Base-by-base conservation (phyloP, 2,797 vertebrate species). In the Malurus splendens region DNA sequence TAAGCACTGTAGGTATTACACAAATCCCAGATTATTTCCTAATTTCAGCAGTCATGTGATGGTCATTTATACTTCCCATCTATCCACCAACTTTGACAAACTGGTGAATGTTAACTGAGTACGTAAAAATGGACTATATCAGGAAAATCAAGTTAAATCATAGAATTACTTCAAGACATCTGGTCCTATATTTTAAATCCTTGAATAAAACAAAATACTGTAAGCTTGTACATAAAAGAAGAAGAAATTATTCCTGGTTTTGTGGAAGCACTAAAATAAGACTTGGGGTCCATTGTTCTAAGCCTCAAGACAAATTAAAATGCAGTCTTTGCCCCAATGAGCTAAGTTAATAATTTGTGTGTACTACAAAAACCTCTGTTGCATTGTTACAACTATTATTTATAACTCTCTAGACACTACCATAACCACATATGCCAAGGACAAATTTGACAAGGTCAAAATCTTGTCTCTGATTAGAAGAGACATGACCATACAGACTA, bases 11-110 rank as follows among this genome's bases (percentile, higher is more conserved):
- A 87, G 30, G 42, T 89, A 61, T 85, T 91, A 87, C 94, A 90
- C 45, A 94, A 93, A 94, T 61, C 68, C 89, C 83, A 87, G 68
- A 92, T 88, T 93, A 77, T 90, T 94, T 82, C 23, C 8, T 80
- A 42, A 79, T 93, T 82, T 65, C 30, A 36, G 81, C 74, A 86
- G 57, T 81, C 62, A 88, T 17, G 39, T 67, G 66, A 95, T 83
- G 73, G 70, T 77, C 77, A 93, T 62, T 95, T 84, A 74, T 90
- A 84, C 41, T 60, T 77, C 66, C 65, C 9, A 61, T 42, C 82
- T 77, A 41, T 77, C 55, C 68, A 73, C 30, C 50, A 85, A 41
- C 30, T 82, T 56, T 6, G 7, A 39, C 8, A 89, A 93, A 61
- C 18, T 50, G 45, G 45, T 67, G 76, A 88, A 82, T 64, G 66